Base-by-base conservation (phyloP, 2,113 vertebrate species). In the Uropsilus gracilis region DNA sequence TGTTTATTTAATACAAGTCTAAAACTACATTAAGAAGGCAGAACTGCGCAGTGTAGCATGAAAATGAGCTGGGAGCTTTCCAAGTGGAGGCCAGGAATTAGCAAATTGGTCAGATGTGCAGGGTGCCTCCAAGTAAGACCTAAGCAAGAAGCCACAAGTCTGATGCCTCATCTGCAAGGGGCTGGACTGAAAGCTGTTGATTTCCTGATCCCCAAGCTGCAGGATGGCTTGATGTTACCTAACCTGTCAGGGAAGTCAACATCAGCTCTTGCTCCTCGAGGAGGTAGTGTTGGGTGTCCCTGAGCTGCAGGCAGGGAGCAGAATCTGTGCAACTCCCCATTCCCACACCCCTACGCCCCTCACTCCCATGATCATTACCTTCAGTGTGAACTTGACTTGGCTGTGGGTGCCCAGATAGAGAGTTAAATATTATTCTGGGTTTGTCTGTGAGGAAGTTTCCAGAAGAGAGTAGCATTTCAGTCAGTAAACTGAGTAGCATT, bases 1-100 rank as follows among this genome's bases (percentile, higher is more conserved):
- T 97, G 98, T 97, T 98, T 98, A 98, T 98, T 98, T 98, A 98
- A 98, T 96, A 92, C 93, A 97, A 98, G 97, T 98, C 97, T 94
- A 97, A 97, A 97, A 97, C 96, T 97, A 96, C 11, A 61, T 98
- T 97, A 97, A 95, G 84, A 97, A 98, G 95, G 92, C 97, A 69
- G 97, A 98, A 98, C 94, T 6, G 92, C 50, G 48, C 96, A 92
- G 68, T 0, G 72, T 95, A 97, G 97, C 97, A 97, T 97, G 96
- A 96, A 98, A 98, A 98, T 48, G 92, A 98, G 96, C 96, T 97
- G 97, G 97, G 97, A 84, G 66, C 64, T 81, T 97, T 97, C 97
- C 98, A 98, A 97, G 87, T 5, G 1, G 20, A 97, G 96, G 44
- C 89, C 85, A 95, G 81, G 91, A 92, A 97, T 96, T 96, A 97